phyloP scores from a whole-genome alignment of 2,888 invertebrate genomes.

The Ochropacha duplaris region DNA sequence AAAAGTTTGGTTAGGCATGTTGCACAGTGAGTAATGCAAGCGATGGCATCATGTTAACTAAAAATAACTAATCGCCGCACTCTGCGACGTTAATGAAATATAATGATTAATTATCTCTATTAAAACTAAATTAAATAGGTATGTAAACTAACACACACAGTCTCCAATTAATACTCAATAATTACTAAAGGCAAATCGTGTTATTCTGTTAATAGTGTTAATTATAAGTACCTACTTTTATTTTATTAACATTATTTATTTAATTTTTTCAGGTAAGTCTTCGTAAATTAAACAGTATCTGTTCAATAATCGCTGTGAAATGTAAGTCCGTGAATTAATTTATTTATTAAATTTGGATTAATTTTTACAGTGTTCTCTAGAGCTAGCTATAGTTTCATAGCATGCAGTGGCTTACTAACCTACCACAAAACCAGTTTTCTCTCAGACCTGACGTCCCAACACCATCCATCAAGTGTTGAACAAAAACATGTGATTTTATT shows the following conservation, averaged over 20 bases:
- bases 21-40: slow-evolving; percentile 33
- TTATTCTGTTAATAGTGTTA: too few species aligned
- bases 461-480: slow-evolving; percentile 58
- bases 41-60: slow-evolving; percentile 6
- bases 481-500: slow-evolving; percentile 63
- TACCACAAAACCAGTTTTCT: slow-evolving; percentile 57
- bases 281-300: not conserved
- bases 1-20: slow-evolving; percentile 32
- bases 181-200: too few species aligned
- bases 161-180: too few species aligned
- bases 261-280: not conserved
- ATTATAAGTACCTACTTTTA: not conserved
- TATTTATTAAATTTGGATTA: too few species aligned
- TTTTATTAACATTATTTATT: not conserved
- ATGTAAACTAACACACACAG: too few species aligned
- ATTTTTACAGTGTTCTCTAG: slow-evolving; percentile 1
- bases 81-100: too few species aligned
- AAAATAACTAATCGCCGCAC: too few species aligned
- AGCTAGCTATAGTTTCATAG: slow-evolving; percentile 13
- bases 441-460: slow-evolving; percentile 46
- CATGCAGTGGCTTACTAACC: slow-evolving; percentile 30
- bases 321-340: not conserved
- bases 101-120: too few species aligned
- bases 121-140: too few species aligned
- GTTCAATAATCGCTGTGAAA: not conserved